Conservation (phyloP, 2,888 invertebrate genomes). For the Chrysolina americana region DNA sequence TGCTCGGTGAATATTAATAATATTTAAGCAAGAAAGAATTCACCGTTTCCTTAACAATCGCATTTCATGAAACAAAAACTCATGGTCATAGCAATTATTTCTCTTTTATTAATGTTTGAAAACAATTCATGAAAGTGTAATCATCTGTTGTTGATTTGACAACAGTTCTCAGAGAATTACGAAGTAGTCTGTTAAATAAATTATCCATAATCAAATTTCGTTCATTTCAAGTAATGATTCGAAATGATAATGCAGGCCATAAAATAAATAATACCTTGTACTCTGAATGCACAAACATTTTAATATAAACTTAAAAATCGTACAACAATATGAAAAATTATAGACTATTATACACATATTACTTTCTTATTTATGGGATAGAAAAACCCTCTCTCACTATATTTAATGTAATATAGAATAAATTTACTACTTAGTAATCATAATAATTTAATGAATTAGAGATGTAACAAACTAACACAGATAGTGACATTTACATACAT, state of each 20-base stretch:
- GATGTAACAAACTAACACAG: slow-evolving; percentile 70
- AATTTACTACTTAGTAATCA: slow-evolving; percentile 66
- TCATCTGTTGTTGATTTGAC: no score
- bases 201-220: no score
- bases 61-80: no score
- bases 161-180: no score
- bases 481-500: slow-evolving; percentile 69
- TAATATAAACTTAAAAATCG: slow-evolving; percentile 90
- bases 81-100: no score
- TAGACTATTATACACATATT: slow-evolving; percentile 80
- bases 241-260: neutral
- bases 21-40: no score
- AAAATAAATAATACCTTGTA: slow-evolving; percentile 34
- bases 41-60: no score
- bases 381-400: slow-evolving; percentile 80
- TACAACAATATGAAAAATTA: slow-evolving; percentile 91
- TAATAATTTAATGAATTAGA: slow-evolving; percentile 62
- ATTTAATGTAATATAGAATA: slow-evolving; percentile 65
- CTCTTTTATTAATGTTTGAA: no score
- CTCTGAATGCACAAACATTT: slow-evolving; percentile 84
- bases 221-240: no score
- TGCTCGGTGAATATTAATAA: no score
- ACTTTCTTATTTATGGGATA: slow-evolving; percentile 73
- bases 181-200: no score
- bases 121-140: no score